A percentile compares a stretch with the other conserved stretches of the same genome.
Evolutionary conservation across 1,140 invertebrate genomes (phyloP).

Genomic region (Tetramorium simillimum): DNA sequence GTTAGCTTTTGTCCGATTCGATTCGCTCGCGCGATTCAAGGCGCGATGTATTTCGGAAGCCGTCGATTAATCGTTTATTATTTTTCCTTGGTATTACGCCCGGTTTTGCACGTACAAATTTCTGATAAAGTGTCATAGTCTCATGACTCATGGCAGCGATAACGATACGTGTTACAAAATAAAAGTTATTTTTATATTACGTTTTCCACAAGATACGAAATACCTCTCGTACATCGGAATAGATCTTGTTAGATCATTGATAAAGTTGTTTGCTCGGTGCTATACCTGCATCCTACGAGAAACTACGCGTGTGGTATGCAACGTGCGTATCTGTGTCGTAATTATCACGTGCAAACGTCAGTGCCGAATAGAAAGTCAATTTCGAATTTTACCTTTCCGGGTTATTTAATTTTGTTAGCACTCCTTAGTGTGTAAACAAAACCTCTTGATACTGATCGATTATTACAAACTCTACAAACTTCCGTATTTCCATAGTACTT

Average conservation of each 20-base stretch:
- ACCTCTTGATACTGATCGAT: too few species aligned
- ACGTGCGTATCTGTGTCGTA: not conserved
- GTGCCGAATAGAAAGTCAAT: not conserved
- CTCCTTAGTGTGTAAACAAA: too few species aligned
- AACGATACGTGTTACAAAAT: not conserved
- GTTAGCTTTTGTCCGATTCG: not conserved
- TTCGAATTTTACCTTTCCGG: not conserved
- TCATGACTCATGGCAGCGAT: not conserved
- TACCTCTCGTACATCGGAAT: not conserved
- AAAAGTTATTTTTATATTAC: not conserved
- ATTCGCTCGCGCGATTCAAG: not conserved
- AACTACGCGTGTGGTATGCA: not conserved
- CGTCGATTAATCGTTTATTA: not conserved
- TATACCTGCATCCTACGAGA: not conserved
- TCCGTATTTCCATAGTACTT: too few species aligned
- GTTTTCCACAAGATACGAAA: too few species aligned
- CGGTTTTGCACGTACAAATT: not conserved
- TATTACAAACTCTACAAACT: too few species aligned
- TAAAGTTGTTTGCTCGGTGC: not conserved
- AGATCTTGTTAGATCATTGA: constrained; percentile 9
- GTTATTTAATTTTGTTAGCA: too few species aligned
- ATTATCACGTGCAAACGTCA: constrained; percentile 20
- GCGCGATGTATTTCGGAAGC: not conserved
- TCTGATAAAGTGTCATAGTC: not conserved
- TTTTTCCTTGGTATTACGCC: not conserved